Evolutionary conservation across 2,888 invertebrate species (phyloP).

Genomic region (Limulus polyphemus): DNA sequence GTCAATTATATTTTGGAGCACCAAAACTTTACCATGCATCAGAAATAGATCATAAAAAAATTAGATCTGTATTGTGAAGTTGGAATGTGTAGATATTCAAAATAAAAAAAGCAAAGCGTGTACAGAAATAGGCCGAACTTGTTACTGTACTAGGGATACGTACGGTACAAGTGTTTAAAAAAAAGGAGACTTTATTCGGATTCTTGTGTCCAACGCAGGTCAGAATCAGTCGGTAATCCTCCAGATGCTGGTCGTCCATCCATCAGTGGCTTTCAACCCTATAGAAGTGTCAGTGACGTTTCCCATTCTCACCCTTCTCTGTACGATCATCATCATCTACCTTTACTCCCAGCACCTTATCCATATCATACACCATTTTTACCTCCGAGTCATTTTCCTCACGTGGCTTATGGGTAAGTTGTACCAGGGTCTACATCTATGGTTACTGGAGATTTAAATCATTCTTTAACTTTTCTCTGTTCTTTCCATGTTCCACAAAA

Average conservation of each 20-base stretch:
- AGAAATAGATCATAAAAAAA: no score
- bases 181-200: no score
- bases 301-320: constrained; percentile 12
- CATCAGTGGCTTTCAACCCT: constrained; percentile 19
- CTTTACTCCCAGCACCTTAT: constrained; percentile 6
- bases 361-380: constrained; percentile 15
- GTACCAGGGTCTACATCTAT: background rate
- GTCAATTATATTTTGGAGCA: no score
- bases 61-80: no score
- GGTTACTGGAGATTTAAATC: constrained; percentile 7
- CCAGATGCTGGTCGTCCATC: constrained; percentile 17
- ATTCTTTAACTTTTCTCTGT: no score
- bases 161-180: no score
- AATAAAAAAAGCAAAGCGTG: no score
- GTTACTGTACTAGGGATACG: no score
- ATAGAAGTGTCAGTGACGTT: constrained; percentile 9
- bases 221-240: background rate
- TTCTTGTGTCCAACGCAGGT: no score
- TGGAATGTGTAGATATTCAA: no score
- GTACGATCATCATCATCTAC: background rate
- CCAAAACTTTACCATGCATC: no score
- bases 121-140: no score
- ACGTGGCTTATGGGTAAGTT: constrained; percentile 16
- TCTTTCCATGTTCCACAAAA: constrained; percentile 6
- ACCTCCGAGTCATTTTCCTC: constrained; percentile 15